Evolutionary conservation across 2,797 vertebrate species (phyloP), one percentile per base, ranked within the genome.

Genomic region (Staurois parvus): DNA sequence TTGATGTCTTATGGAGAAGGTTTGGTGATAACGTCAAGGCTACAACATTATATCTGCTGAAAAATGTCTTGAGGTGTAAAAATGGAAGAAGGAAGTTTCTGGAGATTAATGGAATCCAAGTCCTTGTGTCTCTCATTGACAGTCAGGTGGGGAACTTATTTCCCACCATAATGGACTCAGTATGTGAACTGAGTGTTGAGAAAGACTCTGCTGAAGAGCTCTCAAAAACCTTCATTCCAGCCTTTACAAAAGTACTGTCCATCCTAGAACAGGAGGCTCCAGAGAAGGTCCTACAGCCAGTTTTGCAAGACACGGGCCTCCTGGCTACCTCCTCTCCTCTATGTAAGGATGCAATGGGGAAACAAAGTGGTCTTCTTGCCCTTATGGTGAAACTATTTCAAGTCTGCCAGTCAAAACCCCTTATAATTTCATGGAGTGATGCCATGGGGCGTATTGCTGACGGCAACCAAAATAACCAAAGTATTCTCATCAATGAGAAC

Each of bases 1-100:
- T 84, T 48, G 19, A 45, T 26, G 52, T 87, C 11, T 80, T 89
- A 56, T 59, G 21, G 32, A 81, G 81, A 26, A 73, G 45, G 13
- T 0, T 42, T 29, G 0, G 21, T 9, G 37, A 81, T 6, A 45
- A 80, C n/a, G 62, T 73, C n/a, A 84, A 82, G n/a, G 69, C 62
- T 19, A 17, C 15, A 30, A 48, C 45, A 10, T 56, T 85, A 32
- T 37, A 85, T 30, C 11, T 85, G 1, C 42, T 87, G 13, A 82
- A 85, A 30, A 64, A 11, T 28, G 4, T 83, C 52, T 37, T 88
- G 29, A 32, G 21, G 30, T 28, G 34, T 28, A 28, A 59, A 19
- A 48, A 15, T 66, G 85, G 48, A 24, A 76, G 64, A 26, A 77
- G 48, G 72, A 64, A 69, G 73, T 28, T 88, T 11, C 15, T 68